A percentile compares a stretch with the other conserved stretches of the same genome.
Evolutionary conservation across 2,888 invertebrate genomes (phyloP).

Genomic region (Punctoribates punctum): DNA sequence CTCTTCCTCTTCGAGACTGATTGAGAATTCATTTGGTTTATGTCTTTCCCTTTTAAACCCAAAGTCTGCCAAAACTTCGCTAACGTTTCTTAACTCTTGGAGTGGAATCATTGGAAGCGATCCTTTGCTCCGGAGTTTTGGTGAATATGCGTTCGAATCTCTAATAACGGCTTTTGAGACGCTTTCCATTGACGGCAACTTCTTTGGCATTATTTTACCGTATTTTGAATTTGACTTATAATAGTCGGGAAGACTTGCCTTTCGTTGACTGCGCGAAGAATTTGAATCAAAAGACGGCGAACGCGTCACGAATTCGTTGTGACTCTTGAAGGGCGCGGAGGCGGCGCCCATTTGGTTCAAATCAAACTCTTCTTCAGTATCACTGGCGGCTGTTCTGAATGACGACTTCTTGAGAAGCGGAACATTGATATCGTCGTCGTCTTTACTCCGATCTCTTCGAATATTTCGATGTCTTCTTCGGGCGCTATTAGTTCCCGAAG

Average conservation of each 20-base stretch:
- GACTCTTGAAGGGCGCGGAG: not conserved
- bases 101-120: constrained; percentile 37
- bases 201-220: constrained; percentile 29
- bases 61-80: constrained; percentile 50
- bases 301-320: not conserved
- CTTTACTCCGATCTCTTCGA: constrained; percentile 5
- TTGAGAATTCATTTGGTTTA: not conserved
- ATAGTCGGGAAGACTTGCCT: constrained; percentile 41
- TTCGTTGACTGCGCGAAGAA: constrained; percentile 17
- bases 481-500: constrained; percentile 26
- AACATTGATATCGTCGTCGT: constrained; percentile 32
- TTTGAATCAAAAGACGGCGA: constrained; percentile 30
- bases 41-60: constrained; percentile 42
- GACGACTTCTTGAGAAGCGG: not conserved
- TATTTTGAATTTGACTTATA: constrained; percentile 37
- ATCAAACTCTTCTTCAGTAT: constrained; percentile 28
- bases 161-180: not conserved
- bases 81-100: constrained; percentile 52
- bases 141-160: not conserved
- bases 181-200: constrained; percentile 37
- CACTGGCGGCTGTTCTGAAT: constrained; percentile 12
- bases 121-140: constrained; percentile 29
- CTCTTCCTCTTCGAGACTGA: constrained; percentile 31
- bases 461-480: constrained; percentile 24
- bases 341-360: constrained; percentile 8